phyloP scores from a whole-genome alignment of 2,797 vertebrate species.

The Prionace glauca region DNA sequence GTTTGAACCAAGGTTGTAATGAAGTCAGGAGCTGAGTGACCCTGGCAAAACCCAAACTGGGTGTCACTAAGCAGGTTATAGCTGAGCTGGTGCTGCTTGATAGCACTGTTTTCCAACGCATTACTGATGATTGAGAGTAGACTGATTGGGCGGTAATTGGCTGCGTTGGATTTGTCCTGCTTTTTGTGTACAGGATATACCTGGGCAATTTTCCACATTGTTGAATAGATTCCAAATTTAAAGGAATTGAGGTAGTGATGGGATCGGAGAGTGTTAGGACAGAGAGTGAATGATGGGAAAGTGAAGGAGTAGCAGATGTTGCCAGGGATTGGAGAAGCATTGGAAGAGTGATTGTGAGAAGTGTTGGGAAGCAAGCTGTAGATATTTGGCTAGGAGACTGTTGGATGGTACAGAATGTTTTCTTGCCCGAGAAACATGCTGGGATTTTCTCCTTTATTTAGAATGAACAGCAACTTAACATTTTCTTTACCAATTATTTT shows the following conservation, averaged over 20 bases:
- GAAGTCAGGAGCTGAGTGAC: too few species aligned
- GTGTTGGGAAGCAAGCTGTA: not conserved
- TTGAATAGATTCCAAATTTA: not conserved
- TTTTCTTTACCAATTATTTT: conserved; percentile 12
- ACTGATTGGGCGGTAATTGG: too few species aligned
- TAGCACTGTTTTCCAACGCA: too few species aligned
- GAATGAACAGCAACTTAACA: not conserved
- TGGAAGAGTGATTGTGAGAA: not conserved
- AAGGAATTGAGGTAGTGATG: not conserved
- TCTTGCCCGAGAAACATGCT: not conserved
- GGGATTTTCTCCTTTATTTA: not conserved
- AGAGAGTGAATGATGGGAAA: not conserved
- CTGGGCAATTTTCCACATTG: too few species aligned
- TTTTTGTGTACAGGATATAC: too few species aligned
- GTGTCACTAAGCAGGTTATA: too few species aligned
- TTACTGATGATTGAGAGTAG: too few species aligned
- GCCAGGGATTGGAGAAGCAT: not conserved
- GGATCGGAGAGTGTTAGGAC: not conserved
- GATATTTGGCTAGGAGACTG: not conserved
- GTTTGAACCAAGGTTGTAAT: too few species aligned
- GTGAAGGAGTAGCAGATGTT: not conserved
- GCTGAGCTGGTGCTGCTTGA: too few species aligned
- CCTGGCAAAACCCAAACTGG: too few species aligned
- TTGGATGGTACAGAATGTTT: not conserved
- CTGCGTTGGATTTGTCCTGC: too few species aligned